These are phyloP conservation scores for Brienomyrus brachyistius DNA, from an alignment of 2,113 vertebrate genomes.

Conservation along the genomic window DNA sequence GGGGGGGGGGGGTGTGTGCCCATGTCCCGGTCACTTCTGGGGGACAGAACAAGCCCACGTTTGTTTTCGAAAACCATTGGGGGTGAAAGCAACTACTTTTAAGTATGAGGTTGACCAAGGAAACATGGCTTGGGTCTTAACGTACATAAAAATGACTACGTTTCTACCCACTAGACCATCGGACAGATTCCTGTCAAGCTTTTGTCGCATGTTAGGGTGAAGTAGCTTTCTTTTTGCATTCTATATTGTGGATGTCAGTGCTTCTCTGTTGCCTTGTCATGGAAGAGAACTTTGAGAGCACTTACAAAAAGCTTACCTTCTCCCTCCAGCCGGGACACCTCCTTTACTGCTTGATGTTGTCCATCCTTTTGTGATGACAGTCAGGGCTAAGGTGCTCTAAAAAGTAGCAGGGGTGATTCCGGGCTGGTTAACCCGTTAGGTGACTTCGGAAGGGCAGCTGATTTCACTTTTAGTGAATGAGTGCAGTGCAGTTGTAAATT, in stretches of 20 bases:
- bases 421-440: not conserved
- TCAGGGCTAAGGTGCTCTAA: conserved; percentile 30
- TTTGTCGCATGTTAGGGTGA: not conserved
- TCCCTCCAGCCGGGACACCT: conserved; percentile 40
- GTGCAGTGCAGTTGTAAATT: not conserved
- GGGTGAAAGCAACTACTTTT: conserved; percentile 47
- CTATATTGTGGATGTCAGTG: not conserved
- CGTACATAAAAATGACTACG: conserved; percentile 46
- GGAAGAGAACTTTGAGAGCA: conserved; percentile 36
- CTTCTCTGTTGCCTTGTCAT: conserved; percentile 9
- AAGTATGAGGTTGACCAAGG: conserved; percentile 54
- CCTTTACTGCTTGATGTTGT: not conserved
- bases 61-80: conserved; percentile 50
- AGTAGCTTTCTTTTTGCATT: not conserved
- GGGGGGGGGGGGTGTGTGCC: not conserved
- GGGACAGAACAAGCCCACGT: conserved; percentile 48
- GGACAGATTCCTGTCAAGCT: not conserved
- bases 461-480: not conserved
- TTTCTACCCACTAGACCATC: not conserved
- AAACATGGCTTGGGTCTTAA: not conserved
- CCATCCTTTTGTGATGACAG: conserved; percentile 23
- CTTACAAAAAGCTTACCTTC: conserved; percentile 53
- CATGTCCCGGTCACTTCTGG: conserved; percentile 8
- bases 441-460: not conserved
- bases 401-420: conserved; percentile 38